phyloP scores from a whole-genome alignment of 2,797 vertebrate genomes.

The Sus cebifrons region DNA sequence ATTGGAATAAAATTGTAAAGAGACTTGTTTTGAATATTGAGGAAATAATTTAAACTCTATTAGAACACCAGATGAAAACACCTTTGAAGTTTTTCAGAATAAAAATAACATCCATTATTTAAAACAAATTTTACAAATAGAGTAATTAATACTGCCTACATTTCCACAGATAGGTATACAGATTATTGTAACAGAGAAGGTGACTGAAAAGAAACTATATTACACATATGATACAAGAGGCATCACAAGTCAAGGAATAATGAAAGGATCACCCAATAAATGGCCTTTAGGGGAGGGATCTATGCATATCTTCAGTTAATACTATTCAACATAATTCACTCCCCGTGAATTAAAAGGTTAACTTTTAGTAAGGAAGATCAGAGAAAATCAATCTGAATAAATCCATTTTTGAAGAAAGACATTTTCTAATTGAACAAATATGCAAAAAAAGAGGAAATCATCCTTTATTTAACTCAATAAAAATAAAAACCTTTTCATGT shows the following conservation, averaged over 20 bases:
- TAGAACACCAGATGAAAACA: neutral
- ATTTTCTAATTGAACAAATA: neutral
- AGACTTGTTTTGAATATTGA: slow-evolving; percentile 18
- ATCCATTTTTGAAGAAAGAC: neutral
- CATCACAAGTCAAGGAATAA: neutral
- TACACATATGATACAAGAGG: neutral
- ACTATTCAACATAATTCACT: neutral
- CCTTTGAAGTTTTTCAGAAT: neutral
- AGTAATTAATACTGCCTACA: neutral
- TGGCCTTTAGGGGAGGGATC: neutral
- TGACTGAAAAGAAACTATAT: neutral
- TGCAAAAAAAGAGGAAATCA: neutral
- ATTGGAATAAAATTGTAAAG: slow-evolving; percentile 49
- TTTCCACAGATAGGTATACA: neutral
- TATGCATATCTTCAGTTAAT: neutral
- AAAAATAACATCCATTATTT: neutral
- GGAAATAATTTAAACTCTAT: slow-evolving; percentile 10
- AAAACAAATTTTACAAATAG: neutral
- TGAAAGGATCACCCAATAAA: neutral
- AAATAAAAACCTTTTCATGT: neutral
- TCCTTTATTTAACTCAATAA: neutral
- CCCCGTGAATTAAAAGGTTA: neutral
- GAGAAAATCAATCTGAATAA: neutral
- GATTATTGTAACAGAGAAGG: neutral
- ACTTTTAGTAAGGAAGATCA: neutral